Evolutionary conservation across 2,113 vertebrate genomes (phyloP).

Genomic region (Reinhardtius hippoglossoides): DNA sequence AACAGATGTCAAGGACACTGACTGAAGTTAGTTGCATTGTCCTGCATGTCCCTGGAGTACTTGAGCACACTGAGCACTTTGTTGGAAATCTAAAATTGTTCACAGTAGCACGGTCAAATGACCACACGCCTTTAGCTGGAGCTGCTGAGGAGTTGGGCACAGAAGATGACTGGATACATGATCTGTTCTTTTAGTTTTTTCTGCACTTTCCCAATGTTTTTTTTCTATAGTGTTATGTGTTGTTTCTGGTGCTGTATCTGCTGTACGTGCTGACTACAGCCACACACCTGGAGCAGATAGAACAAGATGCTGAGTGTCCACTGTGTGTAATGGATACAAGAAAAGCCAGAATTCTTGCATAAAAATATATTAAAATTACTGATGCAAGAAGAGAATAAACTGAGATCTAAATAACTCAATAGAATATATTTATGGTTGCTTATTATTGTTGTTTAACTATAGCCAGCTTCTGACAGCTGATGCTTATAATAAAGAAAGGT

Average conservation of each 20-base stretch:
- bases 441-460: too few relatives aligned
- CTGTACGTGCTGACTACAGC: too few relatives aligned
- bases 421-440: too few relatives aligned
- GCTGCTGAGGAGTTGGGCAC: constrained; percentile 33
- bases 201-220: not conserved
- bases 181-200: constrained; percentile 12
- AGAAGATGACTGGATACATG: constrained; percentile 7
- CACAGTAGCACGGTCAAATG: constrained; percentile 66
- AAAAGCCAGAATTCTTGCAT: not conserved
- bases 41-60: constrained; percentile 44
- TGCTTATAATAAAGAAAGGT: too few relatives aligned
- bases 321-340: not conserved
- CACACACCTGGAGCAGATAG: not conserved
- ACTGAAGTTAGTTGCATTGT: constrained; percentile 58
- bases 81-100: constrained; percentile 31
- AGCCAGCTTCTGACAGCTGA: too few relatives aligned
- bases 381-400: not conserved
- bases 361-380: too few relatives aligned
- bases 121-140: constrained; percentile 32
- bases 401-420: not conserved
- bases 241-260: not conserved
- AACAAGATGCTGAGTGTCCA: not conserved
- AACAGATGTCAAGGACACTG: constrained; percentile 10
- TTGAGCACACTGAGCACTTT: constrained; percentile 27
- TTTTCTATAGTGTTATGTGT: not conserved